Evolutionary conservation across 1,140 invertebrate species (phyloP), one percentile per base, ranked within the genome.

Genomic region (Ectropis grisescens): DNA sequence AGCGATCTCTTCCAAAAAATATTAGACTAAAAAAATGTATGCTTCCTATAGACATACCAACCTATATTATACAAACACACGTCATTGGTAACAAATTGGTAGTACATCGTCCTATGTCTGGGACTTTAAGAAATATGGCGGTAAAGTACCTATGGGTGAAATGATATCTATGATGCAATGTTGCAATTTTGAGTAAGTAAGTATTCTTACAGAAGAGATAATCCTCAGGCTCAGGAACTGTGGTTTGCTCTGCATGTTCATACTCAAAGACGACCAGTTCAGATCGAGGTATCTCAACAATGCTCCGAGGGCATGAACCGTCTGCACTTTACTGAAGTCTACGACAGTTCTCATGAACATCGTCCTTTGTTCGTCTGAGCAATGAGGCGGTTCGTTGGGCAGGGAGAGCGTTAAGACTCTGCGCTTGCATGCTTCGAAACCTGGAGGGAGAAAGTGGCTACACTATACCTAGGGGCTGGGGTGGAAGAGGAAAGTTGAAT

Each of bases 271-370:
- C 66, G 57, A 82, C 83, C 88, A 89, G 56, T 88, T 87, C 32
- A 86, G 89, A 43, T 94, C 91, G 29, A 94, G 45, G 58, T 88
- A 93, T 57, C 88, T 88, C 11, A 94, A 59, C 26, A 94, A 74
- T 1, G 88, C 86, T n/a, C 92, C 92, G 9, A 90, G 61, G 1
- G 91, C 88, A 60, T 91, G 85, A 1, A 93, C 83, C 62, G 87
- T 88, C n/a, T 85, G 72, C 1, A 75, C 70, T 38, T 86, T 87
- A 24, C 86, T 83, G 53, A 92, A 89, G 65, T 92, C 88, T 1
- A 94, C 54, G 1, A 90, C 58, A 1, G 89, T 90, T 24, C 88
- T 85, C 1, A 93, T 70, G 58, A 89, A 91, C 7, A 87, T 58
- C 1, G 83, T 57, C 24, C 87, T 83, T 34, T 92, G 87, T 9